Conservation (phyloP, 2,888 invertebrate species). For the Isoperla grammatica region DNA sequence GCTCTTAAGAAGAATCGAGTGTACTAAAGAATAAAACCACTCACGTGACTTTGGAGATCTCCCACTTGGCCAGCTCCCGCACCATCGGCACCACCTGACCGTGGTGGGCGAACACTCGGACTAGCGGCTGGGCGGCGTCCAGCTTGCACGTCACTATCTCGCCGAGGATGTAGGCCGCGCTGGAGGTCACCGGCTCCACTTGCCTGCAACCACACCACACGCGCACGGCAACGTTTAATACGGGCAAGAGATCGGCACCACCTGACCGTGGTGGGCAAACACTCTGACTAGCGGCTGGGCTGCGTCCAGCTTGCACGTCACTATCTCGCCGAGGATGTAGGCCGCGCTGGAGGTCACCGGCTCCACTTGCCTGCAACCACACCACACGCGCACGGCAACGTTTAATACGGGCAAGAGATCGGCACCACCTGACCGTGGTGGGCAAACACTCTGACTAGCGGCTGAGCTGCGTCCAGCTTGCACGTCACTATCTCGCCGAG, state of each 20-base stretch:
- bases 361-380: conserved; percentile 42
- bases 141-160: conserved; percentile 82
- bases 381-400: too few relatives aligned
- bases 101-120: conserved; percentile 79
- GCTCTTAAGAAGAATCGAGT: too few relatives aligned
- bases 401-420: conserved; percentile 42
- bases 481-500: conserved; percentile 80
- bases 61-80: conserved; percentile 74
- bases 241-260: conserved; percentile 61
- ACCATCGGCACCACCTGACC: conserved; percentile 81
- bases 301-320: conserved; percentile 80
- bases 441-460: conserved; percentile 78
- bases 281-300: conserved; percentile 83
- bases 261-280: conserved; percentile 78
- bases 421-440: conserved; percentile 81
- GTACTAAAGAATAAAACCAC: too few relatives aligned
- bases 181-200: conserved; percentile 67
- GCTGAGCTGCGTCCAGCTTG: conserved; percentile 86
- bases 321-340: conserved; percentile 80
- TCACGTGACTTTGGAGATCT: conserved; percentile 86
- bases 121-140: conserved; percentile 84
- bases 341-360: conserved; percentile 76
- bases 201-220: conserved; percentile 1
- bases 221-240: too few relatives aligned
- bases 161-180: conserved; percentile 77